phyloP scores from a whole-genome alignment of 2,888 invertebrate genomes.

The Gastrophysa polygoni region DNA sequence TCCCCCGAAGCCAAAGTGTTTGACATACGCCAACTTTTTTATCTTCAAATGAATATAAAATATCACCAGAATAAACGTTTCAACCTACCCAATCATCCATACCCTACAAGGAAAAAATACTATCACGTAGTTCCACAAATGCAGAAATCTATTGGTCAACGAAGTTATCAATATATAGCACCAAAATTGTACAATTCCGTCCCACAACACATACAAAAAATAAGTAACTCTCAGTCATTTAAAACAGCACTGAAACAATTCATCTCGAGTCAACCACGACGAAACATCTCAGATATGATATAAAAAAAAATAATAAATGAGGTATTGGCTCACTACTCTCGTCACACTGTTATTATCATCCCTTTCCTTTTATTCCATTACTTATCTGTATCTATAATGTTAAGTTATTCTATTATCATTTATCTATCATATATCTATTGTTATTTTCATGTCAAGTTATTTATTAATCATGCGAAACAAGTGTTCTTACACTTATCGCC shows the following conservation, averaged over 20 bases:
- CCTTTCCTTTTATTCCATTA: no score
- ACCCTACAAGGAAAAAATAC: conserved; percentile 4
- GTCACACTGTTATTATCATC: no score
- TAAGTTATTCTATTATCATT: no score
- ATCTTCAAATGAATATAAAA: conserved; percentile 5
- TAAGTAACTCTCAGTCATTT: background rate
- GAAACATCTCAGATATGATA: background rate
- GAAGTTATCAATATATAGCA: conserved; percentile 1
- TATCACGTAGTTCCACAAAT: background rate
- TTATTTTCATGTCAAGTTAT: no score
- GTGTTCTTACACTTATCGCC: no score
- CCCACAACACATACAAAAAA: conserved; percentile 8
- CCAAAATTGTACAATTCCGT: background rate
- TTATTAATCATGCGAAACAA: no score
- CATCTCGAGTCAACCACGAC: conserved; percentile 7
- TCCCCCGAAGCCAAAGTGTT: background rate
- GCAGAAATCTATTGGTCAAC: no score
- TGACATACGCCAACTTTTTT: conserved; percentile 3
- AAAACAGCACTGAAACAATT: conserved; percentile 1
- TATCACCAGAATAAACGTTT: background rate
- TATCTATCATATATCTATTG: no score
- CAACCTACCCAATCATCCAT: background rate
- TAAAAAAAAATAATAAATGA: background rate
- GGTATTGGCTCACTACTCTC: no score
- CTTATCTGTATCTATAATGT: no score